Evolutionary conservation across 1,140 invertebrate genomes (phyloP), one percentile per base, ranked within the genome.

Genomic region (Drosophila sucinea): DNA sequence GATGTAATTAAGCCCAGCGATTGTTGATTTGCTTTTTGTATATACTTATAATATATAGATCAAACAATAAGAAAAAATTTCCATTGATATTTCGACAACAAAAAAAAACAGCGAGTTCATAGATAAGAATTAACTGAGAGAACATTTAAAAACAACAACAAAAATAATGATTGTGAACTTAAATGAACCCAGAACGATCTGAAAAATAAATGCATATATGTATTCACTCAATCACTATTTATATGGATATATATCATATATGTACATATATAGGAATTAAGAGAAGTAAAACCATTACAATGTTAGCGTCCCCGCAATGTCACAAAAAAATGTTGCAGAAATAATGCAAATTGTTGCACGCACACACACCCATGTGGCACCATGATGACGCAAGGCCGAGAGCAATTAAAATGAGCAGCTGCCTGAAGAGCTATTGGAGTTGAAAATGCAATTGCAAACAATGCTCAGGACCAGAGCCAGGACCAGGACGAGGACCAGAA

Each of bases 401-500:
- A 77, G 77, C 79, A 85, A 85, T 85, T 86, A 85, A 85, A 85
- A 54, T 55, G 80, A 87, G 79, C 64, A 58, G 63, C 63, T 40
- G 58, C 54, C 35, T 38, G 57, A 38, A 38, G 61, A 70, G 27
- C 41, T 7, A 51, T 51, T 51, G 44, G 44, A 51, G 63, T 56
- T 58, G 72, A 67, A 84, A 89, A 80, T 86, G 83, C 84, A 86
- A 55, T 64, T 56, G 41, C 55, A 55, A 68, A 80, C 80, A 84
- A 81, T 70, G 66, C 35, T 47, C 23, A 35, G 77, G 35, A 71
- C 58, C 47, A 67, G 58, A 7, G 4, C 7, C 30, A 4, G 54
- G 56, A 62, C 61, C 57, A 70, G 27, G 27, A 51, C 11, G 11
- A 3, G 40, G 8, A 8, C 5, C 33, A 5, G 56, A 51, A 62